Percentiles rank a stretch among this genome's conserved stretches.
Conservation (phyloP, 1,140 invertebrate genomes). For the Zaprionus tsacasi region DNA sequence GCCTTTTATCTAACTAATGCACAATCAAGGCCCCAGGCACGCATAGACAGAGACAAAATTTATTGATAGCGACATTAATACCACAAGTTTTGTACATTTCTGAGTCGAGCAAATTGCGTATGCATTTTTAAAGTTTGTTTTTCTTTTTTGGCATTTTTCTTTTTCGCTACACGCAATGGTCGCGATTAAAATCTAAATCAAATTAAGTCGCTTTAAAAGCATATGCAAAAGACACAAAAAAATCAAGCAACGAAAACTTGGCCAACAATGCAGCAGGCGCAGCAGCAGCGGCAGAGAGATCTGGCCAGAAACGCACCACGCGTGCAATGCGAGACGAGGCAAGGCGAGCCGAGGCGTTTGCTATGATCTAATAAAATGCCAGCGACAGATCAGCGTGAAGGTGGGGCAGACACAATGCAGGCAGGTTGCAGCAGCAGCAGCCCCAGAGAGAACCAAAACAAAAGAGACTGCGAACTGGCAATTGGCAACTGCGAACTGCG, state of each 20-base stretch:
- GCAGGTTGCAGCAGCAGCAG: constrained; percentile 58
- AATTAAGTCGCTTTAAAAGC: constrained; percentile 81
- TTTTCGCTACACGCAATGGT: constrained; percentile 68
- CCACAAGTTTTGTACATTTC: constrained; percentile 55
- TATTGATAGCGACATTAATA: constrained; percentile 79
- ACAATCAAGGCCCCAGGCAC: constrained; percentile 73
- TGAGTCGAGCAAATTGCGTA: constrained; percentile 54
- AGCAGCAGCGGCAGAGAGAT: constrained; percentile 15
- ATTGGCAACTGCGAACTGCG: constrained; percentile 39
- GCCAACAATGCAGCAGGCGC: constrained; percentile 54
- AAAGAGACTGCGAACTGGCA: constrained; percentile 40
- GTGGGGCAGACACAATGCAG: constrained; percentile 62
- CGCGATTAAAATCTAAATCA: constrained; percentile 81
- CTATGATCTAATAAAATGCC: constrained; percentile 79
- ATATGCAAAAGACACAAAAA: constrained; percentile 64
- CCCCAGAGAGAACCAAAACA: constrained; percentile 54
- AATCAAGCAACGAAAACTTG: constrained; percentile 33
- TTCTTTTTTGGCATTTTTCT: neutral
- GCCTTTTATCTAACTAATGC: constrained; percentile 68
- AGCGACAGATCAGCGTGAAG: constrained; percentile 56
- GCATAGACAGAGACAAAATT: constrained; percentile 66
- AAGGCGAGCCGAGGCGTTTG: constrained; percentile 65
- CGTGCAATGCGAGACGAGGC: constrained; percentile 46
- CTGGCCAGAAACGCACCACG: constrained; percentile 59
- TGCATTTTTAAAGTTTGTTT: constrained; percentile 24